Evolutionary conservation across 1,140 invertebrate species (phyloP), one percentile per base, ranked within the genome.

Genomic region (Dinoponera quadriceps): DNA sequence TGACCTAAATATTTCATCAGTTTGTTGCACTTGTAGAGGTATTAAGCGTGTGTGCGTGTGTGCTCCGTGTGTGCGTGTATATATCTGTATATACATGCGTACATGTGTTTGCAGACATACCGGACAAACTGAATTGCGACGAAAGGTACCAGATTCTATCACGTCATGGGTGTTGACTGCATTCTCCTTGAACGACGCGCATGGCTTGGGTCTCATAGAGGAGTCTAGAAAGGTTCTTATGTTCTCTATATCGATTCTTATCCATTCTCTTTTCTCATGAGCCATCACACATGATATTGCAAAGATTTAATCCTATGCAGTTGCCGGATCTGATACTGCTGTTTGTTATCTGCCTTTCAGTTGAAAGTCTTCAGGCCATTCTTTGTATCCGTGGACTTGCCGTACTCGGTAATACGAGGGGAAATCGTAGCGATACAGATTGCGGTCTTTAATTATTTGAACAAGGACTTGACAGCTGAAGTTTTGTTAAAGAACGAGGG

Each of bases 101-200:
- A n/a, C 48, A 78, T 63, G 55, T 13, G 55, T 63, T 82, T 59
- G n/a, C 81, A 95, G 95, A 68, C 92, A 91, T 68, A 95, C 96
- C 72, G 96, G 96, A 25, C 95, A 94, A 92, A 95, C 95, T 33
- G 94, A 95, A 3, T 92, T 95, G 44, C 94, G 95, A 82, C 93
- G 95, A 80, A 88, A 82, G 54, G 96, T 98, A 44, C 99, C 99
- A 0, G 97, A 98, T 85, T 97, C 97, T 0, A 98, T 99, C 14
- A 99, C 98, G 0, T 98, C 98, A 1, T 99, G 98, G 98, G 95
- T 97, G 22, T 95, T 99, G 0, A 98, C 97, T 48, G 99, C 97
- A 0, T 99, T 99, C 92, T 98, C 99, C 0, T 94, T 99, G 55
- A 97, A 98, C 93, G 95, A 97, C 0, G 94, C 97, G 13, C 94